Evolutionary conservation across 2,797 vertebrate species (phyloP).

Genomic region (Paguma larvata): DNA sequence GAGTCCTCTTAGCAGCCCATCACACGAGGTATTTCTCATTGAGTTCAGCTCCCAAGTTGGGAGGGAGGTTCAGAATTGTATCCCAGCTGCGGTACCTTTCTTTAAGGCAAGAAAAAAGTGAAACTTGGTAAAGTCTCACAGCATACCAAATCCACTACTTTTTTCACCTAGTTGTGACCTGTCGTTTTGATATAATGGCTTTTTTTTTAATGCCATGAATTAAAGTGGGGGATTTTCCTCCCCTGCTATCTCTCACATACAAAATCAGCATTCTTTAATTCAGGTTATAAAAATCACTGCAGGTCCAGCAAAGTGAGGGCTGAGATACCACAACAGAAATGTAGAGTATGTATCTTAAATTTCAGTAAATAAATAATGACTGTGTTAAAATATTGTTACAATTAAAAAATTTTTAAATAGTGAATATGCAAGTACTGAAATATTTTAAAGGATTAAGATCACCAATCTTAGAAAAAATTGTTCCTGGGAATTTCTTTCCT

Average conservation of each 20-base stretch:
- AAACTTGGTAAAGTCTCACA: constrained; percentile 14
- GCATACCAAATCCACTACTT: neutral
- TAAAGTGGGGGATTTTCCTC: neutral
- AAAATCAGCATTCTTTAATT: constrained; percentile 8
- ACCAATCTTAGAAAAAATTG: constrained; percentile 17
- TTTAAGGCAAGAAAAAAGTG: constrained; percentile 47
- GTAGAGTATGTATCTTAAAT: neutral
- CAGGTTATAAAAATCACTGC: neutral
- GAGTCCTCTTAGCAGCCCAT: constrained; percentile 41
- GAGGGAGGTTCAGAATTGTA: neutral
- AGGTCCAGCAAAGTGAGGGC: neutral
- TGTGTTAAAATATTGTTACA: neutral
- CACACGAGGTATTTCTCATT: neutral
- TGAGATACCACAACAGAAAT: constrained; percentile 5
- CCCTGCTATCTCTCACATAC: neutral
- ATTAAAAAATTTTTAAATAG: neutral
- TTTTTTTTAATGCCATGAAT: neutral
- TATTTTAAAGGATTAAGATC: constrained; percentile 32
- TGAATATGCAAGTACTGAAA: constrained; percentile 35
- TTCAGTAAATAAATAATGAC: constrained; percentile 38
- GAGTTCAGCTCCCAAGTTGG: neutral
- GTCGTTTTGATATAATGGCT: neutral
- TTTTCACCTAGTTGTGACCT: neutral
- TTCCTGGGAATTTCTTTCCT: constrained; percentile 66
- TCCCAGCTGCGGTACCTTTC: constrained; percentile 45